Conservation (phyloP, 2,113 vertebrate genomes). For the Scartelaos histophorus region DNA sequence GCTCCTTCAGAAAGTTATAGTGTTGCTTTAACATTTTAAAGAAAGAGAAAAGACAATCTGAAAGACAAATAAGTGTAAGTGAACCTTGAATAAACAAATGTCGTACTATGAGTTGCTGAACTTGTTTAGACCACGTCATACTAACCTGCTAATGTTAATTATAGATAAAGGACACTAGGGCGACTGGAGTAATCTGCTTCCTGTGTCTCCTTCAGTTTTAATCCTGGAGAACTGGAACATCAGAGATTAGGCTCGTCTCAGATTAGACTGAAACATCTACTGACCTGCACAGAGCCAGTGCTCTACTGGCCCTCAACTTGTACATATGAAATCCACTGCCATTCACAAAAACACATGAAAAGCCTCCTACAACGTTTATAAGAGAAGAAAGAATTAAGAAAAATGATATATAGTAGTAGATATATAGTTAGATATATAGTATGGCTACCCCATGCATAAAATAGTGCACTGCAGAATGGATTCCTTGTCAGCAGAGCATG, state of each 20-base stretch:
- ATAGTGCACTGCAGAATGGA: not conserved
- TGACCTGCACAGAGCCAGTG: not conserved
- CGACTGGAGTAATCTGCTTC: conserved; percentile 43
- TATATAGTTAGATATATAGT: too few species aligned
- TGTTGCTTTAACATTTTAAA: too few species aligned
- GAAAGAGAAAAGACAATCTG: too few species aligned
- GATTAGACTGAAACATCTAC: conserved; percentile 36
- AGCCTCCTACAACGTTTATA: not conserved
- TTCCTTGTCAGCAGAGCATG: not conserved
- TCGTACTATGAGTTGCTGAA: too few species aligned
- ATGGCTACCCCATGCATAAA: not conserved
- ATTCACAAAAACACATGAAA: conserved; percentile 22
- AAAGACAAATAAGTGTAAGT: too few species aligned
- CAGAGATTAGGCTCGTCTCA: conserved; percentile 55
- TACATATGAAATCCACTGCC: not conserved
- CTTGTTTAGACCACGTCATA: not conserved
- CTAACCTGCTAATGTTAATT: not conserved
- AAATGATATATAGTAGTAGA: too few species aligned
- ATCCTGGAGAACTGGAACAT: conserved; percentile 65
- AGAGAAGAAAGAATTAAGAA: not conserved
- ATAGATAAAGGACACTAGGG: conserved; percentile 20
- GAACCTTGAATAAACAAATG: too few species aligned
- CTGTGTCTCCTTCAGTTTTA: conserved; percentile 43
- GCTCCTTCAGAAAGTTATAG: too few species aligned
- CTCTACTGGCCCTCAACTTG: not conserved